Evolutionary conservation across 2,888 invertebrate genomes (phyloP).

Genomic region (Minunthozetes semirufus): DNA sequence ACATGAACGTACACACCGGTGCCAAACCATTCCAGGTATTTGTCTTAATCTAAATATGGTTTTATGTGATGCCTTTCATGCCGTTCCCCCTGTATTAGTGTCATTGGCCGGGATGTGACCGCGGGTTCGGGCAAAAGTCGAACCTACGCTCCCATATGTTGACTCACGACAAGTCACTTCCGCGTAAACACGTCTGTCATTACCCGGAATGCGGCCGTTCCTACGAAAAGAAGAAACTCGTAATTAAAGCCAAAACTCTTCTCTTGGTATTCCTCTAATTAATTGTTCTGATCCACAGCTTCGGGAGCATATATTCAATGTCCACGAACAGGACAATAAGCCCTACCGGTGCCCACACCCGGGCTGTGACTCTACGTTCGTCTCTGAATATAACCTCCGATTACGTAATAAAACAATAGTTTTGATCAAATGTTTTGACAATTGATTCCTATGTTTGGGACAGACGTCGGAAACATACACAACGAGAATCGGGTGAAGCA

Average conservation of each 20-base stretch:
- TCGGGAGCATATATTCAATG: not conserved
- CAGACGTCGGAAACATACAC: not conserved
- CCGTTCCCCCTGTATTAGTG: no score
- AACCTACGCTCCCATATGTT: not conserved
- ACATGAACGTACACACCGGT: not conserved
- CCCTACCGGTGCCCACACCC: not conserved
- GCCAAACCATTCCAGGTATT: not conserved
- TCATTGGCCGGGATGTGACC: constrained; percentile 7
- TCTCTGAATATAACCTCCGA: not conserved
- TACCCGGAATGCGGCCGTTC: not conserved
- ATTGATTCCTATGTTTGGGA: no score
- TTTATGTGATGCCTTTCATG: no score
- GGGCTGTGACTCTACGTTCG: not conserved
- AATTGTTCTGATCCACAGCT: not conserved
- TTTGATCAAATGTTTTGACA: no score
- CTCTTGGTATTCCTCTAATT: not conserved
- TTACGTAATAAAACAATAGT: not conserved
- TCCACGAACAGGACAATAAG: not conserved
- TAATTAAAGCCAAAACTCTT: not conserved
- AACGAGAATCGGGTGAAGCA: not conserved
- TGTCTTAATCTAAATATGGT: no score
- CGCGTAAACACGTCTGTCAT: not conserved
- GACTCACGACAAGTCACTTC: not conserved
- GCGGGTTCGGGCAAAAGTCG: not conserved
- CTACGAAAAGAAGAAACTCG: not conserved